A percentile compares a stretch with the other conserved stretches of the same genome.
Conservation (phyloP, 2,888 invertebrate species). For the Ligdia adustata region DNA sequence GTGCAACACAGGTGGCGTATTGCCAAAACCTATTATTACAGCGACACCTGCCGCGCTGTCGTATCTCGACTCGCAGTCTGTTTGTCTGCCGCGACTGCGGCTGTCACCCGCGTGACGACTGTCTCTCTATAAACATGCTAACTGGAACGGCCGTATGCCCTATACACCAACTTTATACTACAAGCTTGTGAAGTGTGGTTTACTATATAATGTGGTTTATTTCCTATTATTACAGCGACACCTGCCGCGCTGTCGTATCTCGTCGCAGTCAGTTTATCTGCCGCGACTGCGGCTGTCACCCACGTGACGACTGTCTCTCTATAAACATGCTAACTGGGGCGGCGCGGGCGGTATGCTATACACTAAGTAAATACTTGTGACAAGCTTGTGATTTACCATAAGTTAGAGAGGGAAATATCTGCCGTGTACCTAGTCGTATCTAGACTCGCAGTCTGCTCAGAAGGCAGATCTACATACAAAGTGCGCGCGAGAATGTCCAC, state of each 20-base stretch:
- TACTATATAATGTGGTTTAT: too few relatives aligned
- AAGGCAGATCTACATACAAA: too few relatives aligned
- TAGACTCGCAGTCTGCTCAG: too few relatives aligned
- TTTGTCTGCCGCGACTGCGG: slow-evolving; percentile 12
- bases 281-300: neutral
- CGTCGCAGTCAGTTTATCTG: slow-evolving; percentile 19
- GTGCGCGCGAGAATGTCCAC: too few relatives aligned
- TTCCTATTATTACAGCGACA: slow-evolving; percentile 13
- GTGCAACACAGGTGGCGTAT: neutral
- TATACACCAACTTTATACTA: neutral
- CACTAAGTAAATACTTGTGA: neutral
- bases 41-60: neutral
- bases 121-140: slow-evolving; percentile 13
- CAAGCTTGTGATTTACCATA: slow-evolving; percentile 7
- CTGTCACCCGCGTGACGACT: slow-evolving; percentile 8
- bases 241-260: neutral
- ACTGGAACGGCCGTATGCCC: neutral
- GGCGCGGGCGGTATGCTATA: too few relatives aligned
- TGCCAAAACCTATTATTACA: slow-evolving; percentile 20
- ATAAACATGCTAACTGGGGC: slow-evolving; percentile 12
- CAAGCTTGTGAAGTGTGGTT: slow-evolving; percentile 1
- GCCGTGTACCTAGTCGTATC: too few relatives aligned
- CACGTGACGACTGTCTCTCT: slow-evolving; percentile 9
- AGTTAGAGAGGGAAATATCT: too few relatives aligned
- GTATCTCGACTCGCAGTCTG: slow-evolving; percentile 8